Base-by-base conservation (phyloP, 1,140 invertebrate genomes). In the Trypoxylus dichotomus region DNA sequence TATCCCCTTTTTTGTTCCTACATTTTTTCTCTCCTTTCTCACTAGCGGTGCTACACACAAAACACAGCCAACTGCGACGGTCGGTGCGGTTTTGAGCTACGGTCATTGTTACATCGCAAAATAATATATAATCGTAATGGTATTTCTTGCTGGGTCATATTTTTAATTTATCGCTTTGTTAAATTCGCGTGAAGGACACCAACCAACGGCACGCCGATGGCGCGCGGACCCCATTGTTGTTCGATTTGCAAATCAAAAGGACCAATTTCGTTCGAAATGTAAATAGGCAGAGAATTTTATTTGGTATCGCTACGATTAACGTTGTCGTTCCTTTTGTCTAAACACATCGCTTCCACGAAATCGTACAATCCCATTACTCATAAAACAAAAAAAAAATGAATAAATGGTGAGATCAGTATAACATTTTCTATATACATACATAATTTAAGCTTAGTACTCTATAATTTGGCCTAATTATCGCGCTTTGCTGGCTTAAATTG, bases 161-260 rank as follows among this genome's bases (percentile, higher is more conserved):
- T 73, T 73, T 73, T 73, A 73, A 73, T 73, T 73, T 73, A 73
- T 73, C 71, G 71, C 71, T 73, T 73, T 73, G 71, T 73, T 41
- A 73, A 73, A 41, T 73, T 73, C 29, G 29, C 71, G 71, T 42
- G 71, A 73, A 73, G 71, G 71, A 73, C 71, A 19, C 60, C 21
- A 27, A 63, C 19, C 8, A 27, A 19, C 60, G 60, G 24, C 19
- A 63, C 47, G n/a, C 19, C 54, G 60, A 25, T 47, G 43, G 19
- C 7, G 60, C 60, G 25, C 60, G 21, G 19, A 6, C 60, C 60
- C 60, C 60, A 63, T 63, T 63, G 60, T 63, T 27, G 10, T 19
- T 19, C 60, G 60, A 63, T 63, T 63, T 63, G 25, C 60, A 63
- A 63, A 63, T 63, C 60, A 27, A 63, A 63, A 63, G 25, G 25